A percentile compares a stretch with the other conserved stretches of the same genome.
Conservation (phyloP, 2,113 vertebrate genomes). For the Fulica atra region DNA sequence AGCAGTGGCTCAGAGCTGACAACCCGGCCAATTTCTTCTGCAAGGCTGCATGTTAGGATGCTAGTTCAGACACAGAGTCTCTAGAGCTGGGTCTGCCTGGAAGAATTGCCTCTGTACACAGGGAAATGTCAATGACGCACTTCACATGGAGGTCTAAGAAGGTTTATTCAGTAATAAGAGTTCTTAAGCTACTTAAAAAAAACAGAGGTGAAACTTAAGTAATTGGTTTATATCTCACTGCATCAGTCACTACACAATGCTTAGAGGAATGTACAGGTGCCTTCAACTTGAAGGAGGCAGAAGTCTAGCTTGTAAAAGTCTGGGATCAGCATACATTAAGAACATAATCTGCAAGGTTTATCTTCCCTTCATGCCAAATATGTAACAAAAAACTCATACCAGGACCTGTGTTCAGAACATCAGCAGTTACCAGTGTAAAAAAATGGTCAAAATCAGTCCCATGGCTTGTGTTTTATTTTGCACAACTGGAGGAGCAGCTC, state of each 20-base stretch:
- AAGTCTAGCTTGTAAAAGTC: not conserved
- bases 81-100: not conserved
- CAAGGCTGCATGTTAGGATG: not conserved
- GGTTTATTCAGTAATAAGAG: not conserved
- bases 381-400: not conserved
- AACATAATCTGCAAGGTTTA: not conserved
- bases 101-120: not conserved
- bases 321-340: not conserved
- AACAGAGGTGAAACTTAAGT: not conserved
- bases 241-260: not conserved
- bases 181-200: not conserved
- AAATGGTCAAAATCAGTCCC: not conserved
- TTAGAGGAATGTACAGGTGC: not conserved
- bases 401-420: not conserved
- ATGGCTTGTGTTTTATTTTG: not conserved
- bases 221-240: not conserved
- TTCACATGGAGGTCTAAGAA: not conserved
- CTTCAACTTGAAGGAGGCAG: not conserved
- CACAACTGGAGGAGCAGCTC: not conserved
- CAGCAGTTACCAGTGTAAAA: not conserved
- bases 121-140: not conserved
- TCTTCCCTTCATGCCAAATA: not conserved
- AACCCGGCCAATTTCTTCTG: not conserved
- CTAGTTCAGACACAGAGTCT: not conserved
- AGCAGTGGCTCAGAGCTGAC: not conserved